A percentile compares a stretch with the other conserved stretches of the same genome.
phyloP scores from a whole-genome alignment of 2,113 vertebrate species.

The Myrmecophaga tridactyla region DNA sequence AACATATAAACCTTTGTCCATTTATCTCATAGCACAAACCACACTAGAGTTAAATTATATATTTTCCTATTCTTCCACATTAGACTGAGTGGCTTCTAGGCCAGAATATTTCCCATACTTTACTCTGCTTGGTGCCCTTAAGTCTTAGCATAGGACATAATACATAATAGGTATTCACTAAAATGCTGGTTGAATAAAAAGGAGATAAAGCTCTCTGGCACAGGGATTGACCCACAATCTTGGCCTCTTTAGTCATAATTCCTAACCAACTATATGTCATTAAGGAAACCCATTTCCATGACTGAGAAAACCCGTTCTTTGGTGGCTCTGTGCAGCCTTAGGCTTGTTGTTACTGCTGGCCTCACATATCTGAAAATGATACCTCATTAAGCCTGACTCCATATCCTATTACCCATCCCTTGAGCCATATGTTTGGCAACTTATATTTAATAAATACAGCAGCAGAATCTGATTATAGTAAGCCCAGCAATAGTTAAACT shows the following conservation, averaged over 20 bases:
- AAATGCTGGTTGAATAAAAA: not conserved
- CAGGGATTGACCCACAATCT: not conserved
- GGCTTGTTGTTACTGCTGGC: not conserved
- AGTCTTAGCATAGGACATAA: not conserved
- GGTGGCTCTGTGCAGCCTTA: not conserved
- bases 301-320: not conserved
- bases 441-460: slow-evolving; percentile 75
- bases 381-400: not conserved
- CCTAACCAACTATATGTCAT: not conserved
- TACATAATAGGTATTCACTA: not conserved
- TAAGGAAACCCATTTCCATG: not conserved
- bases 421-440: slow-evolving; percentile 68
- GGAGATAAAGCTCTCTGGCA: not conserved
- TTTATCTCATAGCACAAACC: not conserved
- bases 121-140: not conserved
- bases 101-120: not conserved
- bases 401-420: slow-evolving; percentile 48
- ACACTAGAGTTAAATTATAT: not conserved
- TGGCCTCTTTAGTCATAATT: not conserved
- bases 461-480: slow-evolving; percentile 58
- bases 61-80: not conserved
- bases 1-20: not conserved
- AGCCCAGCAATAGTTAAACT: slow-evolving; percentile 69
- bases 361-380: slow-evolving; percentile 11
- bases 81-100: not conserved